Conservation (phyloP, 2,113 vertebrate species). For the Cephalopholis sonnerati region DNA sequence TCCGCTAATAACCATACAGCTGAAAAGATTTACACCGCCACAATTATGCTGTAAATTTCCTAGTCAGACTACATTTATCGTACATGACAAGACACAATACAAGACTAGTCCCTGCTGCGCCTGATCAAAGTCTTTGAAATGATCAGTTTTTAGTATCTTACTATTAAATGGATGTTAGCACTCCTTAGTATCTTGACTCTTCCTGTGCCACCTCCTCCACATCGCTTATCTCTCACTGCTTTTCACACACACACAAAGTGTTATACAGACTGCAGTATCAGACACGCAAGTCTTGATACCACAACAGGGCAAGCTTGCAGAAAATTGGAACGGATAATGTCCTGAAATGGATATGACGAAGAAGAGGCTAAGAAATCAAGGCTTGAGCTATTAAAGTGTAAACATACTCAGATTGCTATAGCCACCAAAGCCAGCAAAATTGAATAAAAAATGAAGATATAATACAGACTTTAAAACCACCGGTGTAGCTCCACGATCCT, state of each 20-base stretch:
- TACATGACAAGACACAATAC: slow-evolving; percentile 10
- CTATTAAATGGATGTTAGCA: slow-evolving; percentile 3
- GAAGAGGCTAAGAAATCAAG: slow-evolving; percentile 14
- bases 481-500: background rate
- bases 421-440: background rate
- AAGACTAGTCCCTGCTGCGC: background rate
- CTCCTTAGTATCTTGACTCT: slow-evolving; percentile 2
- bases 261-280: background rate
- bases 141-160: slow-evolving; percentile 7
- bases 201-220: slow-evolving; percentile 10
- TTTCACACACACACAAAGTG: background rate
- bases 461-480: background rate
- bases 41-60: slow-evolving; percentile 46
- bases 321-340: background rate
- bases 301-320: slow-evolving; percentile 1
- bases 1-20: slow-evolving; percentile 39
- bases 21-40: slow-evolving; percentile 37
- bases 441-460: background rate
- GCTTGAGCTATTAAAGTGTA: slow-evolving; percentile 22
- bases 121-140: slow-evolving; percentile 6
- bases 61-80: slow-evolving; percentile 21
- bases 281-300: background rate
- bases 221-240: slow-evolving; percentile 3
- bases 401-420: background rate
- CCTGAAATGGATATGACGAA: slow-evolving; percentile 2